phyloP scores from a whole-genome alignment of 1,140 invertebrate species.

The Gryllus bimaculatus region DNA sequence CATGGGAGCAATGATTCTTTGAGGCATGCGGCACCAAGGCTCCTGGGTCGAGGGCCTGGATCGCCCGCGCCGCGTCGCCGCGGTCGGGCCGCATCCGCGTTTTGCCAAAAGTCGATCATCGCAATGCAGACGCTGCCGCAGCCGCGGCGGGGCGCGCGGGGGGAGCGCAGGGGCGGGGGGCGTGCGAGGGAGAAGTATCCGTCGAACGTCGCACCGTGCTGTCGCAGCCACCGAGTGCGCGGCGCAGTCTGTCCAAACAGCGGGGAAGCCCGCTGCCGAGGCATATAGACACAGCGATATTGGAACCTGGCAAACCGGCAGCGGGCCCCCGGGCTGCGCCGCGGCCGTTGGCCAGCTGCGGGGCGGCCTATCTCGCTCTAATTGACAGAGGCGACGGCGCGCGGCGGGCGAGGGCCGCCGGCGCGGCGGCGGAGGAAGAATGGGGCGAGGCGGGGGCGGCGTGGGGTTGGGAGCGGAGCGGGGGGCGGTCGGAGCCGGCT shows the following conservation, averaged over 20 bases:
- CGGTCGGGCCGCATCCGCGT: too few species aligned
- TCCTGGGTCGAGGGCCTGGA: too few species aligned
- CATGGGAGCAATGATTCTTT: too few species aligned
- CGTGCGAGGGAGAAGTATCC: neutral
- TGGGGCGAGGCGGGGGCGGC: neutral
- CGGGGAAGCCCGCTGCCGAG: neutral
- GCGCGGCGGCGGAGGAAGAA: neutral
- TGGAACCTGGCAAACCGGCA: constrained; percentile 2
- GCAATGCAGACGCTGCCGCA: too few species aligned
- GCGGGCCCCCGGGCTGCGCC: neutral
- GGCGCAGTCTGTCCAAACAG: neutral
- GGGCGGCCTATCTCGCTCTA: neutral
- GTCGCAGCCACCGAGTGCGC: neutral
- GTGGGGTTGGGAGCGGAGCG: neutral
- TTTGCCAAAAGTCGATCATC: too few species aligned
- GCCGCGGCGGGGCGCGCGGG: too few species aligned
- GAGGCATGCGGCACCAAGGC: too few species aligned
- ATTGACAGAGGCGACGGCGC: neutral
- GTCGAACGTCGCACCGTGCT: neutral
- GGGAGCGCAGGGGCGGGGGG: too few species aligned
- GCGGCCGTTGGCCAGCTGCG: neutral
- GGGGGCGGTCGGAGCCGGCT: neutral
- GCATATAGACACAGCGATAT: constrained; percentile 1
- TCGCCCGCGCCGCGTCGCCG: neutral
- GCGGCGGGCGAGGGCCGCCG: too few species aligned